Percentiles rank a stretch among this genome's conserved stretches.
Evolutionary conservation across 2,888 invertebrate genomes (phyloP).

Genomic region (Sphecodes monilicornis): DNA sequence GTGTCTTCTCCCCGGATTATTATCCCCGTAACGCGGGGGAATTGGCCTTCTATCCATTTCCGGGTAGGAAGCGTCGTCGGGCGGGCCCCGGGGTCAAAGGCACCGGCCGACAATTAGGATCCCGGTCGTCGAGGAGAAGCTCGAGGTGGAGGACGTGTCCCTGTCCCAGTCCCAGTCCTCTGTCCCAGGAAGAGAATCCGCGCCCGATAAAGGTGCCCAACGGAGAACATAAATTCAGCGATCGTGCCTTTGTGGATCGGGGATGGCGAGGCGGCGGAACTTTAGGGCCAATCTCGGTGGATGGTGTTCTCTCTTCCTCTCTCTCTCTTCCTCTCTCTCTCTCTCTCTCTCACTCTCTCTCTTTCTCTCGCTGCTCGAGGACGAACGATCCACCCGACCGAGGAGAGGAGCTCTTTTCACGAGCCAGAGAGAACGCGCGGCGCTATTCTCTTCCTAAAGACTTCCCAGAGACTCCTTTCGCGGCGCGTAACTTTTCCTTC

Average conservation of each 20-base stretch:
- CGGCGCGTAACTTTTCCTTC: conserved; percentile 61
- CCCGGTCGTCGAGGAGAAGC: conserved; percentile 11
- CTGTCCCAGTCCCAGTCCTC: conserved; percentile 10
- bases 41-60: neutral
- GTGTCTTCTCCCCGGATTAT: conserved; percentile 21
- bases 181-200: conserved; percentile 43
- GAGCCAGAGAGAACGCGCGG: conserved; percentile 23
- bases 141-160: neutral
- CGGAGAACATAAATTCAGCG: conserved; percentile 65
- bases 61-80: neutral
- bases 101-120: conserved; percentile 45
- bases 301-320: conserved; percentile 22
- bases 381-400: conserved; percentile 52
- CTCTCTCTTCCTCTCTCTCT: neutral
- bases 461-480: conserved; percentile 64
- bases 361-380: neutral
- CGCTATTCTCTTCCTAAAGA: conserved; percentile 58
- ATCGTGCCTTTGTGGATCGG: conserved; percentile 66
- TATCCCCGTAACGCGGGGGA: conserved; percentile 13
- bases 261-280: conserved; percentile 34
- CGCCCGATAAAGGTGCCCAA: conserved; percentile 58
- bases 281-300: conserved; percentile 69
- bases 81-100: conserved; percentile 16
- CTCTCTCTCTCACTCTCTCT: neutral
- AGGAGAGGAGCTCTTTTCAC: conserved; percentile 41